Evolutionary conservation across 2,888 invertebrate genomes (phyloP), one percentile per base, ranked within the genome.

Genomic region (Tinea pellionella): DNA sequence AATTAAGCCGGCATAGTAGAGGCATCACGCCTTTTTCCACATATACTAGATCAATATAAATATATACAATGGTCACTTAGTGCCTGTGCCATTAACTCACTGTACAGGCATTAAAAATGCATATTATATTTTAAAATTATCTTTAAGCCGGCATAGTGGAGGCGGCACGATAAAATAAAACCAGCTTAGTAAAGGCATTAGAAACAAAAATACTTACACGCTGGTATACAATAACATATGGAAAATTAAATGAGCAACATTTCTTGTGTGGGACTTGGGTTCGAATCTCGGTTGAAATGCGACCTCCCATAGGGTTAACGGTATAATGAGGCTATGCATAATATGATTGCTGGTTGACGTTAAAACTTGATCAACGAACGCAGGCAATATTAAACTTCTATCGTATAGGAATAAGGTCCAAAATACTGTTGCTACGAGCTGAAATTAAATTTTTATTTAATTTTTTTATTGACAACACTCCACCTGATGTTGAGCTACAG

Each of bases 131-230:
- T n/a, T n/a, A n/a, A n/a, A n/a, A n/a, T n/a, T n/a, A n/a, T n/a
- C n/a, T n/a, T n/a, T n/a, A n/a, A n/a, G n/a, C n/a, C n/a, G n/a
- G n/a, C n/a, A n/a, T n/a, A n/a, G n/a, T n/a, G n/a, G n/a, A n/a
- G n/a, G n/a, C n/a, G n/a, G n/a, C n/a, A n/a, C n/a, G n/a, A n/a
- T n/a, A n/a, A n/a, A n/a, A n/a, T n/a, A n/a, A n/a, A n/a, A n/a
- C n/a, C n/a, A n/a, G n/a, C n/a, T n/a, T n/a, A n/a, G n/a, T n/a
- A n/a, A n/a, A n/a, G n/a, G n/a, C n/a, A n/a, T n/a, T n/a, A n/a
- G n/a, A n/a, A n/a, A n/a, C n/a, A 37, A 37, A 37, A 1, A 65
- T 73, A 84, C 84, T 82, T 70, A 85, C 84, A 83, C 72, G 59
- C 62, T 59, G 1, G 73, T 60, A 68, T 84, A 86, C 0, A 74